Evolutionary conservation across 2,888 invertebrate genomes (phyloP), one percentile per base, ranked within the genome.

Genomic region (Arrhopalites spinosus): DNA sequence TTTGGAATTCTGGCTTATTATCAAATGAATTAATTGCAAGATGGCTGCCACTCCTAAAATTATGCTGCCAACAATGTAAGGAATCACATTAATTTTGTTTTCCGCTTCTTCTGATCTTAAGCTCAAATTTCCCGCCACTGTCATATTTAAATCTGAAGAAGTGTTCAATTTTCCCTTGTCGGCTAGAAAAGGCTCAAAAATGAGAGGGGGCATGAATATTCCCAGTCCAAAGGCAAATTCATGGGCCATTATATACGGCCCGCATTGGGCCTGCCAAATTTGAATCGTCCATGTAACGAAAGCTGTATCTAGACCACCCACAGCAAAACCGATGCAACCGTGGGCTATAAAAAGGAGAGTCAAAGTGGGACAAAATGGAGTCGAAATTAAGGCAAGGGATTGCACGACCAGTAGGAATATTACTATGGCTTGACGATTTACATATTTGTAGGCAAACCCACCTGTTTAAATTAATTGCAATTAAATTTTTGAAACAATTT

Each of bases 251-350:
- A 50, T 50, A 15, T 20, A 50, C 17, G 20, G n/a, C 3, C 8
- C 20, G 17, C n/a, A 15, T n/a, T 50, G 7, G 3, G 2, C 50
- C 3, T 20, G 50, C 50, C 50, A 50, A 50, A 50, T 50, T 15
- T 81, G 78, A 45, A 81, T 78, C 5, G 79, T 75, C 80, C 81
- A 81, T 0, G 79, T 79, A 27, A 81, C 74, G 67, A 79, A 78
- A 25, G 78, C 78, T 11, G 78, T 72, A 63, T 79, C 81, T 29
- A 78, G 78, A 13, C 77, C 77, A 0, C 80, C 80, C 1, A 63
- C 70, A 8, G 69, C 78, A 20, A 81, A 77, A 27, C 81, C 81
- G 7, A 77, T 61, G 17, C 76, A 1, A 2, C 61, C 80, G 2
- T 74, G 78, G 13, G 56, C 25, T 17, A 56, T 47, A 30, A 78